Conservation (phyloP, 2,888 invertebrate species). For the Ormyrus rosae region DNA sequence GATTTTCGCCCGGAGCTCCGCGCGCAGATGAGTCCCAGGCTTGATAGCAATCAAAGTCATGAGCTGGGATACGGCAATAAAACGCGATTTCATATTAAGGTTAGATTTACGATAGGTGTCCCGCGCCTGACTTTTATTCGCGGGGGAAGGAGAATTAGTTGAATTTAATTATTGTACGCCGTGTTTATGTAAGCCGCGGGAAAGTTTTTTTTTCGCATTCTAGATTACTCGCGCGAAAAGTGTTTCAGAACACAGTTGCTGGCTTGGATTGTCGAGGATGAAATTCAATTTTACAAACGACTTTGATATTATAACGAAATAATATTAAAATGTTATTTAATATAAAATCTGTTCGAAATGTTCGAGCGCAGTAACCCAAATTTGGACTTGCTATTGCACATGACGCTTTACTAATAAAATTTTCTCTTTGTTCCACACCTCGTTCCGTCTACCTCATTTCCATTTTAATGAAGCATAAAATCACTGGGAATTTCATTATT, state of each 20-base stretch:
- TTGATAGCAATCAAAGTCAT: slow-evolving; percentile 52
- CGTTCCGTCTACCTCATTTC: too few relatives aligned
- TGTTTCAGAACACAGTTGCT: neutral
- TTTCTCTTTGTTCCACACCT: too few relatives aligned
- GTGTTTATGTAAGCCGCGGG: slow-evolving; percentile 6
- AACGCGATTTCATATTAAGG: slow-evolving; percentile 50
- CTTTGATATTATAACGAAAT: too few relatives aligned
- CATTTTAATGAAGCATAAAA: too few relatives aligned
- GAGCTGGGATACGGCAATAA: slow-evolving; percentile 31
- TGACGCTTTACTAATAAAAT: too few relatives aligned
- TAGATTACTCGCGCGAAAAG: neutral
- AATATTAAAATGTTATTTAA: too few relatives aligned
- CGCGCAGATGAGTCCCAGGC: slow-evolving; percentile 4
- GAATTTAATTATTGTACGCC: slow-evolving; percentile 45
- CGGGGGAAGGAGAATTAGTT: slow-evolving; percentile 26
- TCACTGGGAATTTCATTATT: too few relatives aligned
- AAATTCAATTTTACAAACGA: too few relatives aligned
- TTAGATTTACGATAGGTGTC: slow-evolving; percentile 47
- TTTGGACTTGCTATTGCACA: too few relatives aligned
- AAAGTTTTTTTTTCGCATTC: neutral
- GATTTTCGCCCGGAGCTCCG: slow-evolving; percentile 34
- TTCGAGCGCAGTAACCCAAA: too few relatives aligned
- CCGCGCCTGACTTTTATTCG: slow-evolving; percentile 22
- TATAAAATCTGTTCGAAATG: too few relatives aligned
- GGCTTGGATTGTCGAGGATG: too few relatives aligned